Percentiles rank a stretch among this genome's conserved stretches.
phyloP scores from a whole-genome alignment of 2,113 vertebrate genomes.

The Columba livia region DNA sequence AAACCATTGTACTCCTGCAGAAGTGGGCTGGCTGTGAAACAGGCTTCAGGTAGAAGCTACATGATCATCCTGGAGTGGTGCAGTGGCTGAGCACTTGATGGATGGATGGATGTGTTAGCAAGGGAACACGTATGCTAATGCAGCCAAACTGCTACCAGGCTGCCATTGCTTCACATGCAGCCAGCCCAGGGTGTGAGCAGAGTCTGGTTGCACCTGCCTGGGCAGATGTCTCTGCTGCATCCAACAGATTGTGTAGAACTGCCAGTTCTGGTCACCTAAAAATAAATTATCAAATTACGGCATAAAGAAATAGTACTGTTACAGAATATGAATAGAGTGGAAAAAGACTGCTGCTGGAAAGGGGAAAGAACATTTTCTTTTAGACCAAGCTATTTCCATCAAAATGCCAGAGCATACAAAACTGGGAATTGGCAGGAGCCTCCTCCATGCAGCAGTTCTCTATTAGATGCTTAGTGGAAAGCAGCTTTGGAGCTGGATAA shows the following conservation, averaged over 20 bases:
- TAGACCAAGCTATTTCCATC: constrained; percentile 16
- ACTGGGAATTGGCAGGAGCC: constrained; percentile 19
- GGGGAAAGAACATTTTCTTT: not conserved
- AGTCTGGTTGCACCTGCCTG: not conserved
- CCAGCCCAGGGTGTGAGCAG: not conserved
- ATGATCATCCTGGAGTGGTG: fast-evolving
- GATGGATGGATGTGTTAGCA: not conserved
- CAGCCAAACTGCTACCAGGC: not conserved
- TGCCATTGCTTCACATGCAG: not conserved
- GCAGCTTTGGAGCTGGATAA: not conserved
- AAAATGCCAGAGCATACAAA: constrained; percentile 12
- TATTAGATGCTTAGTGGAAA: not conserved
- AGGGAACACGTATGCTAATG: not conserved
- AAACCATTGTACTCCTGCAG: not conserved
- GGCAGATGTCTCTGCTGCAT: not conserved
- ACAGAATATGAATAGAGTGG: not conserved
- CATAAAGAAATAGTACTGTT: not conserved
- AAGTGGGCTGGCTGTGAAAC: not conserved
- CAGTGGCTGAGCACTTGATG: not conserved
- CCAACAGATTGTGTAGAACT: not conserved
- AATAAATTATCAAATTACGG: constrained; percentile 27
- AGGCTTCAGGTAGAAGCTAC: not conserved
- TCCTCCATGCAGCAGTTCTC: not conserved
- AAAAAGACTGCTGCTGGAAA: constrained; percentile 8
- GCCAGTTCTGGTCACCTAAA: constrained; percentile 50